phyloP scores from a whole-genome alignment of 2,888 invertebrate genomes.

The Pteria penguin region DNA sequence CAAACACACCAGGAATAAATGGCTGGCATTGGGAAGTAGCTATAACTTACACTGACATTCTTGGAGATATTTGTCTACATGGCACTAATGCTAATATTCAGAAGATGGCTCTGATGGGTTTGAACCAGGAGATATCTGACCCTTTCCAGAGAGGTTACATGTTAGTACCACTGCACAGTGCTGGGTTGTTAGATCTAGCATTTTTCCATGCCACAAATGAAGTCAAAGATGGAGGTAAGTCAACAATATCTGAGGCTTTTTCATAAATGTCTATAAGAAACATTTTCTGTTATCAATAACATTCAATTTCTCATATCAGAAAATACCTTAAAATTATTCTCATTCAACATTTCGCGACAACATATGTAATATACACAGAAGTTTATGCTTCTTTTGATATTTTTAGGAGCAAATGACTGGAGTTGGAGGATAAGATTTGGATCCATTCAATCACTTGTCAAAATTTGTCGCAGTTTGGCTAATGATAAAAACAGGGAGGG shows the following conservation, averaged over 20 bases:
- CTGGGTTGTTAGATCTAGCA: conserved; percentile 75
- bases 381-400: too few species aligned
- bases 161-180: conserved; percentile 68
- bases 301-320: too few species aligned
- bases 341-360: too few species aligned
- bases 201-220: conserved; percentile 70
- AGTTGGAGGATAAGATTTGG: conserved; percentile 78
- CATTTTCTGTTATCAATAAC: too few species aligned
- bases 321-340: too few species aligned
- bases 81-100: conserved; percentile 74
- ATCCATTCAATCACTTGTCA: conserved; percentile 76
- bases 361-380: too few species aligned
- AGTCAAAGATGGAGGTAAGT: conserved; percentile 69
- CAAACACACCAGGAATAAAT: conserved; percentile 70
- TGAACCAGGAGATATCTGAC: conserved; percentile 60
- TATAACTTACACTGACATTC: conserved; percentile 73
- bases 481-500: conserved; percentile 72
- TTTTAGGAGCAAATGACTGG: conserved; percentile 76
- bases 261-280: too few species aligned
- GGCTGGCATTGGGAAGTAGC: conserved; percentile 80
- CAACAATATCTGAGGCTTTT: too few species aligned
- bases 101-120: conserved; percentile 76
- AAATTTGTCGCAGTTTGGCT: conserved; percentile 71
- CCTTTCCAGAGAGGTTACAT: conserved; percentile 57
- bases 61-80: conserved; percentile 75